Percentiles rank a stretch among this genome's conserved stretches.
Evolutionary conservation across 2,888 invertebrate genomes (phyloP).

Genomic region (Ichneumon xanthorius): DNA sequence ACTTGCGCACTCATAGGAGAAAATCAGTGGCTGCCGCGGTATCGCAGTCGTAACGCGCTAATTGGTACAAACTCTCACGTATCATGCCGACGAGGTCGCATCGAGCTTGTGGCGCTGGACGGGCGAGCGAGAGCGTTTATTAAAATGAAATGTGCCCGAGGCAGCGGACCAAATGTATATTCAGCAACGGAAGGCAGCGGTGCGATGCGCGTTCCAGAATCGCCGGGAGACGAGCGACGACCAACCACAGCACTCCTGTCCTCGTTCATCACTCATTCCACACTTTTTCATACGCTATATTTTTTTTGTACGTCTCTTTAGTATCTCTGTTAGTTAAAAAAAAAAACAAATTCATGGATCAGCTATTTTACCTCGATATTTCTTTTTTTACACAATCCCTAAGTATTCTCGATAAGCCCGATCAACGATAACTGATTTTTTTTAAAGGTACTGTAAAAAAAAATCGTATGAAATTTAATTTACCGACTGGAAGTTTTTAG

Average conservation of each 20-base stretch:
- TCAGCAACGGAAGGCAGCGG: not conserved
- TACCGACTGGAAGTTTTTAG: no score
- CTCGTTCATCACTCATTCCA: not conserved
- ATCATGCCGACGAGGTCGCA: constrained; percentile 47
- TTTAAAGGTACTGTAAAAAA: no score
- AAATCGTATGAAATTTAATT: no score
- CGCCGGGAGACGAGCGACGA: not conserved
- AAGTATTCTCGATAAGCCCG: no score
- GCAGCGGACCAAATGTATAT: not conserved
- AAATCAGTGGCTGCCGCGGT: not conserved
- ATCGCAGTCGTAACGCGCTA: constrained; percentile 43
- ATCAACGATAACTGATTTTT: no score
- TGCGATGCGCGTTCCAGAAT: not conserved
- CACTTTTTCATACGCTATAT: not conserved
- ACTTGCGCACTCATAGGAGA: not conserved
- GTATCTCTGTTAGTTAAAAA: no score
- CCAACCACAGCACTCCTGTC: not conserved
- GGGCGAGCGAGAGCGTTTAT: constrained; percentile 53
- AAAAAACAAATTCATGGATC: no score
- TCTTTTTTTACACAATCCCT: no score
- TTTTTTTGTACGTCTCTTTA: not conserved
- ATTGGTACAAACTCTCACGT: constrained; percentile 68
- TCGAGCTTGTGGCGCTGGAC: not conserved
- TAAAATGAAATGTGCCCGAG: constrained; percentile 55
- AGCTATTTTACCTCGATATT: no score